Conservation (phyloP, 2,888 invertebrate genomes). For the Ectemnius cavifrons region DNA sequence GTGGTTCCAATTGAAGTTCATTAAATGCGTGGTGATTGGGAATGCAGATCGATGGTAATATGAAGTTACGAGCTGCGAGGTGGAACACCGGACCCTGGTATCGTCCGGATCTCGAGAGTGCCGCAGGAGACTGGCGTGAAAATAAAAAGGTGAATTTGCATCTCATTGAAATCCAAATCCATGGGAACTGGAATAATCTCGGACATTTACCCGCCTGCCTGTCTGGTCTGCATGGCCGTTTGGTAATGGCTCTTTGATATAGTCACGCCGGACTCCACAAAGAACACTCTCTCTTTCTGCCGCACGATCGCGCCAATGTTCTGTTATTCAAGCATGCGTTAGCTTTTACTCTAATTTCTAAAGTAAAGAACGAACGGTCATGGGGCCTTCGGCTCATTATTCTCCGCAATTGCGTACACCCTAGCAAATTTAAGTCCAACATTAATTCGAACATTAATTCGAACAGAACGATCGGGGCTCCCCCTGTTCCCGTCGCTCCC, state of each 20-base stretch:
- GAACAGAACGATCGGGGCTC: neutral
- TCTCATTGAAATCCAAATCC: constrained; percentile 31
- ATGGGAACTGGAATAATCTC: constrained; percentile 43
- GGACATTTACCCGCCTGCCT: constrained; percentile 5
- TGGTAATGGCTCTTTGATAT: constrained; percentile 40
- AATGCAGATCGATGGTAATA: neutral
- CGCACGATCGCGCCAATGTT: too few species aligned
- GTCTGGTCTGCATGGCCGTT: constrained; percentile 21
- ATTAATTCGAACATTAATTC: neutral
- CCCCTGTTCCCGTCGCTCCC: constrained; percentile 31
- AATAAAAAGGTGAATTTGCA: constrained; percentile 46
- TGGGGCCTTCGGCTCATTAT: too few species aligned
- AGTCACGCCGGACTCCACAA: too few species aligned
- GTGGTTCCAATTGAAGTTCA: constrained; percentile 27
- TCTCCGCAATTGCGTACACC: neutral
- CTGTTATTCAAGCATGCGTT: too few species aligned
- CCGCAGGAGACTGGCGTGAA: constrained; percentile 18
- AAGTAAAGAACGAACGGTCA: too few species aligned
- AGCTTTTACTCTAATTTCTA: too few species aligned
- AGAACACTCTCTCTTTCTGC: neutral
- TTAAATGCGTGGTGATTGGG: constrained; percentile 5
- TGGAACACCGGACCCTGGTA: neutral
- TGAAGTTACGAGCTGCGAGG: constrained; percentile 5
- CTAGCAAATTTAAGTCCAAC: neutral
- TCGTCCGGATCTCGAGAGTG: constrained; percentile 14